Evolutionary conservation across 2,797 vertebrate species (phyloP), one percentile per base, ranked within the genome.

Genomic region (Brachymystax lenok): DNA sequence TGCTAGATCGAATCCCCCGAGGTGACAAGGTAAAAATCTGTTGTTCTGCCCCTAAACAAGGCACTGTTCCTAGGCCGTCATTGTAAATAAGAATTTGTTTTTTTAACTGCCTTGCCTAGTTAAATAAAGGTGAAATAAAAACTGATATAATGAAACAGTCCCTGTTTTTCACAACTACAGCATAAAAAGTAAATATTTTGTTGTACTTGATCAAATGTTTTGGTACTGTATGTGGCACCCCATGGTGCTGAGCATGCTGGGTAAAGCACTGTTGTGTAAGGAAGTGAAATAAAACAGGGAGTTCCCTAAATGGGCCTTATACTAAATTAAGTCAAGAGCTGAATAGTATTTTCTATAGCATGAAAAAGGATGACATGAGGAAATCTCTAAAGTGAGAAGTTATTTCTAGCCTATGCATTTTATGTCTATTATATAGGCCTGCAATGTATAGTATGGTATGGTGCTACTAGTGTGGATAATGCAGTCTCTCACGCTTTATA

Each of bases 401-500:
- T 59, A 59, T 59, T 10, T 59, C 7, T 7, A 56, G 52, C 52
- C 14, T 63, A 64, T 64, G 63, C 54, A 56, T 56, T 56, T n/a
- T 64, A 13, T 27, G 24, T 30, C 63, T 66, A 30, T 64, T 1
- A 64, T 28, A 64, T 27, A 64, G 24, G 17, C 24, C 16, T 68
- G 66, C 16, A 33, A 17, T 13, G 66, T 35, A 68, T 30, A 33
- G 16, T 30, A 5, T 71, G 50, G 16, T 30, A 5, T 71, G 50
- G 24, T 24, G 28, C 14, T 17, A 3, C 3, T 28, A 30, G 21
- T 46, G 13, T 54, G 21, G 21, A 63, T 12, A 27, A 17, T 69
- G 21, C 28, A 69, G 30, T 54, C 59, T 24, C 93, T 92, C 68
- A 99, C 98, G 94, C 95, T 85, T 85, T 93, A 88, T 96, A 99